These are phyloP conservation scores for Saguinus oedipus DNA, from an alignment of 2,797 vertebrate species.

Conservation along the genomic window DNA sequence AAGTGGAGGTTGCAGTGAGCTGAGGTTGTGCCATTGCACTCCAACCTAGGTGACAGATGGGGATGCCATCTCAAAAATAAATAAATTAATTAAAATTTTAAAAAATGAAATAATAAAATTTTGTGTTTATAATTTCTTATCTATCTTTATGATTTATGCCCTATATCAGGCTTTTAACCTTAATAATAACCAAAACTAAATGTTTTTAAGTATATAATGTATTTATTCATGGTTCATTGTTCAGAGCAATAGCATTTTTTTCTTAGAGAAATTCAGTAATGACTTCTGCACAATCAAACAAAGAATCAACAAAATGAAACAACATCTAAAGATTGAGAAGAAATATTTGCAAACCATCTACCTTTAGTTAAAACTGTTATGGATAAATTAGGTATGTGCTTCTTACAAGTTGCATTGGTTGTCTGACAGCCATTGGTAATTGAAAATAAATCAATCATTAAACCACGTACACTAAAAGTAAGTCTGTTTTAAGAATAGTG, in stretches of 20 bases:
- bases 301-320: neutral
- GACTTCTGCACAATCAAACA: neutral
- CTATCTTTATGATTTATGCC: neutral
- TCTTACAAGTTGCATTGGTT: neutral
- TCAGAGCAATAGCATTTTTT: neutral
- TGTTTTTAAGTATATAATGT: neutral
- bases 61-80: too few species aligned
- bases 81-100: too few species aligned
- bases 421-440: slow-evolving; percentile 21
- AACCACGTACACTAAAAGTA: slow-evolving; percentile 41
- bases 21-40: too few species aligned
- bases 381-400: neutral
- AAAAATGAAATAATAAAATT: too few species aligned
- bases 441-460: slow-evolving; percentile 63
- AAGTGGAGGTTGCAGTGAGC: too few species aligned
- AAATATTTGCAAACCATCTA: neutral
- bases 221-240: neutral
- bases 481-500: slow-evolving; percentile 35
- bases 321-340: neutral
- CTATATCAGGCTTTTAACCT: neutral
- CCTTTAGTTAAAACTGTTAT: neutral
- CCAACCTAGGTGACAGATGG: too few species aligned
- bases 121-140: neutral
- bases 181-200: neutral
- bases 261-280: neutral